Evolutionary conservation across 2,888 invertebrate genomes (phyloP).

Genomic region (Hypomecis atomaria): DNA sequence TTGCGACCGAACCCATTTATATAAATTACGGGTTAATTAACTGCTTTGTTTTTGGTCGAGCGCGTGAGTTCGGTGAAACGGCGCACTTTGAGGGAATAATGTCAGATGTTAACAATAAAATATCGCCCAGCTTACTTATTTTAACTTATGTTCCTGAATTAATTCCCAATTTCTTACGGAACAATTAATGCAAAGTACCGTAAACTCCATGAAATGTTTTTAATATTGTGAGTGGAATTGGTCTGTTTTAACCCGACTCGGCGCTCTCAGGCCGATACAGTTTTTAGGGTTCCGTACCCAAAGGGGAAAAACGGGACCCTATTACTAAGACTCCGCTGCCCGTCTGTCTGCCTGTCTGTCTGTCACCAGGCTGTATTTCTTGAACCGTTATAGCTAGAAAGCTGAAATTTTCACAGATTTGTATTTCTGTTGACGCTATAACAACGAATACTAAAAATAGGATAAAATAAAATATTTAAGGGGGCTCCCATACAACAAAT

Average conservation of each 20-base stretch:
- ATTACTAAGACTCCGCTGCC: too few species aligned
- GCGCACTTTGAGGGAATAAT: slow-evolving; percentile 60
- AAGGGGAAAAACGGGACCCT: too few species aligned
- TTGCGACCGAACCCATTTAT: slow-evolving; percentile 70
- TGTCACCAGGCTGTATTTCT: too few species aligned
- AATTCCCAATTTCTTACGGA: slow-evolving; percentile 35
- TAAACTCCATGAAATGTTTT: slow-evolving; percentile 16
- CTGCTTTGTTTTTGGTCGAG: slow-evolving; percentile 69
- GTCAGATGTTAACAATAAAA: slow-evolving; percentile 60
- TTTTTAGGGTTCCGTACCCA: too few species aligned
- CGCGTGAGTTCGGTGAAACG: slow-evolving; percentile 69
- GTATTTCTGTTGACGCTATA: too few species aligned
- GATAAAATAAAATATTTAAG: too few species aligned
- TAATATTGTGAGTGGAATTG: slow-evolving; percentile 16
- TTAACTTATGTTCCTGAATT: slow-evolving; percentile 39
- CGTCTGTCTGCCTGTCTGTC: too few species aligned
- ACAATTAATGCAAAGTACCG: slow-evolving; percentile 19
- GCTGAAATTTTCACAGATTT: too few species aligned
- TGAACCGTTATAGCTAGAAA: too few species aligned
- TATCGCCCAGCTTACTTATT: slow-evolving; percentile 51
- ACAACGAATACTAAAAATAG: too few species aligned
- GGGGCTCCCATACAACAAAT: too few species aligned
- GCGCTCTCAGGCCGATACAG: neutral
- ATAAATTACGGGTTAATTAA: slow-evolving; percentile 78
- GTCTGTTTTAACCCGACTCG: slow-evolving; percentile 1